phyloP scores from a whole-genome alignment of 2,888 invertebrate genomes.

The Philopedon plagiatum region DNA sequence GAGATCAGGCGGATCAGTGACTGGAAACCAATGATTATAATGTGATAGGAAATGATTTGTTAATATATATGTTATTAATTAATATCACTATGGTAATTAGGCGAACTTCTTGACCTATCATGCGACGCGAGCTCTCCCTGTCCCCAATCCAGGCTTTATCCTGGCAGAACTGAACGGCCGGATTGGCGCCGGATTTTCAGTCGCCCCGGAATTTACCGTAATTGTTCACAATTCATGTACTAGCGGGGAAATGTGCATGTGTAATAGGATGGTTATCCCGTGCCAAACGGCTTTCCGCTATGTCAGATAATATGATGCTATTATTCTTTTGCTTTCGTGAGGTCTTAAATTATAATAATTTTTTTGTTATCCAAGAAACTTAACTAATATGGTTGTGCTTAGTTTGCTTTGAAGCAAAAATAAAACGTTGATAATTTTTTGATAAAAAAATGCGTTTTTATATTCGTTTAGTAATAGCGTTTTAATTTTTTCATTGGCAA shows the following conservation, averaged over 20 bases:
- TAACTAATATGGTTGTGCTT: too few species aligned
- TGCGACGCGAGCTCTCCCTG: neutral
- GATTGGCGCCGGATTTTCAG: constrained; percentile 37
- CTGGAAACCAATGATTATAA: too few species aligned
- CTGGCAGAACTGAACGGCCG: constrained; percentile 26
- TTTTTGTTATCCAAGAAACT: neutral
- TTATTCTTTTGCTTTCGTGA: neutral
- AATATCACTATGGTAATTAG: too few species aligned
- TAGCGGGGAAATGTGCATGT: constrained; percentile 25
- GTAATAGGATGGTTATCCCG: constrained; percentile 28
- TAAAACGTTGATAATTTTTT: too few species aligned
- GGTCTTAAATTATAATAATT: neutral
- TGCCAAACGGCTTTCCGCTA: constrained; percentile 27
- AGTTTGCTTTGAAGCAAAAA: too few species aligned
- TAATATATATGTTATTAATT: too few species aligned
- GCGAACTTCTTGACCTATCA: too few species aligned
- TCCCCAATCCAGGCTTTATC: constrained; percentile 6
- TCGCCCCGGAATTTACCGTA: constrained; percentile 29
- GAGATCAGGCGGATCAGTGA: too few species aligned
- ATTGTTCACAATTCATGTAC: constrained; percentile 31
- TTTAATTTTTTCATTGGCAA: too few species aligned
- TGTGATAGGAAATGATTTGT: too few species aligned
- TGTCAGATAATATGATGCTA: neutral
- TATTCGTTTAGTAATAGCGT: too few species aligned
- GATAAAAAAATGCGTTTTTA: too few species aligned